A percentile compares a stretch with the other conserved stretches of the same genome.
Evolutionary conservation across 2,797 vertebrate genomes (phyloP).

Genomic region (Onychomys arenicola): DNA sequence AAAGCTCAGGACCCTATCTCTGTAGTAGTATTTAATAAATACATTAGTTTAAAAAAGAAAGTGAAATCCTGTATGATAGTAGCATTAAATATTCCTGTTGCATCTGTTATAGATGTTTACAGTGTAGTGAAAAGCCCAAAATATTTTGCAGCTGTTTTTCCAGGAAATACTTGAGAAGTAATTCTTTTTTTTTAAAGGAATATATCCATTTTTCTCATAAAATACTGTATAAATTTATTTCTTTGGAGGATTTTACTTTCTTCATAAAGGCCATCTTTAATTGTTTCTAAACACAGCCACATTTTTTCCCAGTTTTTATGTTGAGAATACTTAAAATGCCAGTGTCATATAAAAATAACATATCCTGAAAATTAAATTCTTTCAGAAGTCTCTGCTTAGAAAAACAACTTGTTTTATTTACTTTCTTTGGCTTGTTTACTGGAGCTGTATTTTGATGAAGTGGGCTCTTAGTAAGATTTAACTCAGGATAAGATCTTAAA

Average conservation of each 20-base stretch:
- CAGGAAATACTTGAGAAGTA: conserved; percentile 67
- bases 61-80: conserved; percentile 60
- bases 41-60: conserved; percentile 69
- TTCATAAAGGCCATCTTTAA: conserved; percentile 45
- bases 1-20: conserved; percentile 58
- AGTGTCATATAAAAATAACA: conserved; percentile 40
- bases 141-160: conserved; percentile 48
- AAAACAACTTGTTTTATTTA: conserved; percentile 55
- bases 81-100: conserved; percentile 60
- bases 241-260: conserved; percentile 55
- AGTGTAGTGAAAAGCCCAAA: conserved; percentile 38
- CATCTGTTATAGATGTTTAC: conserved; percentile 56
- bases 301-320: conserved; percentile 30
- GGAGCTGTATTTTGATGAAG: conserved; percentile 51
- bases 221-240: conserved; percentile 62
- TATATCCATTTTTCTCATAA: conserved; percentile 59
- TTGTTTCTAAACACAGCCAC: conserved; percentile 60
- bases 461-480: conserved; percentile 15
- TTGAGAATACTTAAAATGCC: conserved; percentile 57
- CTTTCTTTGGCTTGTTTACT: conserved; percentile 64
- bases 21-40: conserved; percentile 73
- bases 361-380: conserved; percentile 61
- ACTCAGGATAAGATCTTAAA: conserved; percentile 33
- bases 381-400: conserved; percentile 56
- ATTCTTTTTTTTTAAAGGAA: neutral